Evolutionary conservation across 2,113 vertebrate species (phyloP), one percentile per base, ranked within the genome.

Genomic region (Cisticola juncidis): DNA sequence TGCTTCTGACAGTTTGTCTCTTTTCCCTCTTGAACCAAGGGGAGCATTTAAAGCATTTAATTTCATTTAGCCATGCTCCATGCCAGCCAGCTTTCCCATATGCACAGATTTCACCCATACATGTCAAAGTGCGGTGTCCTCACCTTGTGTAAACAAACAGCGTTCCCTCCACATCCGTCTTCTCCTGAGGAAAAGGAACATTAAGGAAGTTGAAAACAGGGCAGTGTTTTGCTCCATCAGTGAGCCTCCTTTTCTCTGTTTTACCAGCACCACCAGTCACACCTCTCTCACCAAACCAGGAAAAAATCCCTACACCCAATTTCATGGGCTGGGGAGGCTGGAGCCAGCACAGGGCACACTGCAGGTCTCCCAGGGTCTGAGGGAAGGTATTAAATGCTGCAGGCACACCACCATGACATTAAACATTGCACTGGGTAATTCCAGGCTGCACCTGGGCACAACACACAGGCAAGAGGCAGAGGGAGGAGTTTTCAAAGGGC

Each of bases 131-230:
- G 9, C 33, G 25, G 61, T 1, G 3, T 51, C 68, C 98, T 98
- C 96, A 99, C 99, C 99, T 99, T 50, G 98, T 99, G 83, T 99
- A 99, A 93, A 99, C 99, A 98, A 99, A 99, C 53, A 99, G 97
- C 0, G 99, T 99, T 72, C 99, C 99, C 95, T 99, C 99, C 90
- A 99, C 99, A 18, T 99, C 98, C 2, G 99, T 99, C 98, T 99
- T 99, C 95, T 99, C 99, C 99, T 99, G 93, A 83, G 96, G 77
- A 85, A 77, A 97, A 86, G 62, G 74, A 91, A 96, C 68, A 85
- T 56, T 44, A 29, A 92, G 44, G 28, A 61, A 83, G 60, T 28
- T 95, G 33, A 88, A 83, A 81, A 35, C 22, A 83, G 80, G 40
- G 48, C 51, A 70, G 53, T 0, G 0, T 83, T 91, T 69, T 77